Conservation (phyloP, 2,888 invertebrate genomes). For the Argyra leucocephala region DNA sequence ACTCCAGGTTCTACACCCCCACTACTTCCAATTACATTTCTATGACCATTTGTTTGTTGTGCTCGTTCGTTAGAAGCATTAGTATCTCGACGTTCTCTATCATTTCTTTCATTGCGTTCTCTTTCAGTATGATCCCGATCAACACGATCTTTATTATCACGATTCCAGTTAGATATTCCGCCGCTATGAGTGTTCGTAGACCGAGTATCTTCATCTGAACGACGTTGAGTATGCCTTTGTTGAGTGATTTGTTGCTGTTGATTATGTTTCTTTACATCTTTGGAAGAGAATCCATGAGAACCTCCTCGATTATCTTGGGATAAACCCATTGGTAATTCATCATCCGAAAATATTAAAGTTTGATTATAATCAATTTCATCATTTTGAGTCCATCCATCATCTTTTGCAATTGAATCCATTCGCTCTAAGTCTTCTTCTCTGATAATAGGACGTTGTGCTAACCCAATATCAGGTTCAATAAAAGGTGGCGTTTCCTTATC, state of each 20-base stretch:
- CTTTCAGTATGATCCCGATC: conserved; percentile 25
- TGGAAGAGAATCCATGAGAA: conserved; percentile 25
- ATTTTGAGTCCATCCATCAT: conserved; percentile 85
- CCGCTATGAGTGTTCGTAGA: conserved; percentile 16
- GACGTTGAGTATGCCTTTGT: conserved; percentile 21
- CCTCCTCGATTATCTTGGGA: conserved; percentile 24
- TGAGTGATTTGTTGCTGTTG: conserved; percentile 20
- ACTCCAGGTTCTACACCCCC: conserved; percentile 61
- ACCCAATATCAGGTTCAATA: conserved; percentile 50
- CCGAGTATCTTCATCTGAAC: conserved; percentile 26
- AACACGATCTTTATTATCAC: conserved; percentile 24
- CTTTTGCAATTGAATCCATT: conserved; percentile 81
- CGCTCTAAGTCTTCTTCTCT: conserved; percentile 86
- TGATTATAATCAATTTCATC: conserved; percentile 93
- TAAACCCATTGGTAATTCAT: conserved; percentile 51
- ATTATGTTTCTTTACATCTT: conserved; percentile 20
- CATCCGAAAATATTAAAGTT: conserved; percentile 89
- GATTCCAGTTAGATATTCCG: background rate
- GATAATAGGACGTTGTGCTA: conserved; percentile 74
- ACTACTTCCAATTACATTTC: conserved; percentile 24
- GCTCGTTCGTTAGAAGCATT: conserved; percentile 28
- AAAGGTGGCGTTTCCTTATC: conserved; percentile 28
- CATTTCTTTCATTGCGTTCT: conserved; percentile 26
- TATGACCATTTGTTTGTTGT: conserved; percentile 38
- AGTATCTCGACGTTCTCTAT: conserved; percentile 34